These are phyloP conservation scores for Dendrocopos noguchii DNA, from an alignment of 2,113 vertebrate species.

Conservation along the genomic window DNA sequence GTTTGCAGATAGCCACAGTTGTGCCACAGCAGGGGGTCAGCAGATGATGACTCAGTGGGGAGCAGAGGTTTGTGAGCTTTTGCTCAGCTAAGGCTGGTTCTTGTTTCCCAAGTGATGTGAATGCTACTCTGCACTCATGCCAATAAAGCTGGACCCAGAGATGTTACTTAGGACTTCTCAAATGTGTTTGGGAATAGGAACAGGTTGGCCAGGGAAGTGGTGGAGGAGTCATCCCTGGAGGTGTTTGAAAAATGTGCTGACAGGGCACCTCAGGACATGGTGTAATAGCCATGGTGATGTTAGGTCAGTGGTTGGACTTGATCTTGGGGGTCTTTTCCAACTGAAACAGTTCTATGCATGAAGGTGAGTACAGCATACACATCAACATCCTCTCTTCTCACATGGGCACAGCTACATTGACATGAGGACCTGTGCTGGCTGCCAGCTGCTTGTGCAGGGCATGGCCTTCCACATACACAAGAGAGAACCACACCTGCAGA, in stretches of 20 bases:
- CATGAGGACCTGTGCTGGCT: neutral
- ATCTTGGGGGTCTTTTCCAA: too few species aligned
- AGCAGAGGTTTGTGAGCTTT: neutral
- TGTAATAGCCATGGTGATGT: too few species aligned
- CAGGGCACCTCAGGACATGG: too few species aligned
- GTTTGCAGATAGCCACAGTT: neutral
- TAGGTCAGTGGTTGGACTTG: too few species aligned
- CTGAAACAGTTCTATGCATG: neutral
- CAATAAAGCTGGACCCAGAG: neutral
- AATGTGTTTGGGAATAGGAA: neutral
- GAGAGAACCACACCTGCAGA: neutral
- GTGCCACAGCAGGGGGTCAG: rapidly evolving
- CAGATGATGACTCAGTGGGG: rapidly evolving
- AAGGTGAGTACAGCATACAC: neutral
- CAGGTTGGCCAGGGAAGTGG: too few species aligned
- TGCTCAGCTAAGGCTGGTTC: neutral
- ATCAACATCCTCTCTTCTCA: neutral
- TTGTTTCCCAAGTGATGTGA: neutral
- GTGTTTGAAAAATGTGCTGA: too few species aligned
- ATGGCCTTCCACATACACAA: neutral
- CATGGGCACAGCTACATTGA: neutral
- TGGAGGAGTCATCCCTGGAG: too few species aligned
- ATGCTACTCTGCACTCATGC: rapidly evolving
- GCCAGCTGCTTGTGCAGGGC: neutral
- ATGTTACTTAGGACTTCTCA: rapidly evolving